Percentiles rank a stretch among this genome's conserved stretches.
These are phyloP conservation scores for Heliopora coerulea DNA, from an alignment of 92 coral and sea anemone species.

Conservation along the genomic window DNA sequence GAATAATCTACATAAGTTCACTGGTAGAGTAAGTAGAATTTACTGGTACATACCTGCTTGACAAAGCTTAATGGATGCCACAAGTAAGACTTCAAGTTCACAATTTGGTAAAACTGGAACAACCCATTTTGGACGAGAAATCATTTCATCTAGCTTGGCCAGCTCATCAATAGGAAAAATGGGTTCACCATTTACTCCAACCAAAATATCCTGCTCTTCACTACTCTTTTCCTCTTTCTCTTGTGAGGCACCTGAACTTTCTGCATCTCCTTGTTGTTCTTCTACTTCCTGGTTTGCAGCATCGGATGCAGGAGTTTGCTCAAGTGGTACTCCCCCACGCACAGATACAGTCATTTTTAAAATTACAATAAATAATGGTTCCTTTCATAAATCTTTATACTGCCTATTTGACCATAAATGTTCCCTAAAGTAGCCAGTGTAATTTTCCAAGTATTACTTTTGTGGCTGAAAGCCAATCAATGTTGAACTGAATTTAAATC, in stretches of 20 bases:
- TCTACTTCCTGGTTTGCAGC: slow-evolving; percentile 48
- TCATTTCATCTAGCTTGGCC: slow-evolving; percentile 95
- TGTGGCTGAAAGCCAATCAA: slow-evolving; percentile 1
- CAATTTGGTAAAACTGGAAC: slow-evolving; percentile 99
- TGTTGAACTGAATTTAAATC: not conserved
- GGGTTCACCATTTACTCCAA: slow-evolving; percentile 79
- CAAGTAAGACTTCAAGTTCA: slow-evolving; percentile 89
- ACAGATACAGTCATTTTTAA: slow-evolving; percentile 86
- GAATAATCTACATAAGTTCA: no score
- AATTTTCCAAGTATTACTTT: not conserved
- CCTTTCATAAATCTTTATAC: not conserved
- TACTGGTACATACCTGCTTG: slow-evolving; percentile 98
- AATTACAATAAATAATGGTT: not conserved
- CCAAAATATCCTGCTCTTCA: slow-evolving; percentile 30
- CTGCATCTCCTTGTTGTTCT: slow-evolving; percentile 51
- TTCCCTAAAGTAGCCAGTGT: not conserved
- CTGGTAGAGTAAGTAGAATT: no score
- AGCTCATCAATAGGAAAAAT: slow-evolving; percentile 82
- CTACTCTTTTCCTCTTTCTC: not conserved
- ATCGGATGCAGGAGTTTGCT: slow-evolving; percentile 68
- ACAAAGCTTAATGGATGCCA: slow-evolving; percentile 85
- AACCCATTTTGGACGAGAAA: slow-evolving; percentile 95
- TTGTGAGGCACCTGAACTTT: slow-evolving; percentile 60
- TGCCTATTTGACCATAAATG: slow-evolving; percentile 5
- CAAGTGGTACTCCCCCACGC: slow-evolving; percentile 84